Percentiles rank a stretch among this genome's conserved stretches.
Evolutionary conservation across 2,888 invertebrate species (phyloP).

Genomic region (Drosophila ezoana): DNA sequence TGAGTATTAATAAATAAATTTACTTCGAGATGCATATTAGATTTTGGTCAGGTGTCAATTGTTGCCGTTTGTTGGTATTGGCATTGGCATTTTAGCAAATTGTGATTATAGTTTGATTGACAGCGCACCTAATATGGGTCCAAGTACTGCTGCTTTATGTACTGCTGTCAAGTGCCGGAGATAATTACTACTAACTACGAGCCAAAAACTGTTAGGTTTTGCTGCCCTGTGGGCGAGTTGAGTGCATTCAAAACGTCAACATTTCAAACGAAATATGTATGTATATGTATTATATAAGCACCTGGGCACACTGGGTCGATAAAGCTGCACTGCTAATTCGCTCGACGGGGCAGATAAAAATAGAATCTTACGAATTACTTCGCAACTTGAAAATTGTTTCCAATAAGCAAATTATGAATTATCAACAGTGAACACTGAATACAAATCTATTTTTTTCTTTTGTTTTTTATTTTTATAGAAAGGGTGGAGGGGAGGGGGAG

Average conservation of each 20-base stretch:
- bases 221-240: conserved; percentile 38
- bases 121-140: conserved; percentile 62
- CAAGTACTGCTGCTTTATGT: conserved; percentile 1
- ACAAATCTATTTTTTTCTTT: conserved; percentile 39
- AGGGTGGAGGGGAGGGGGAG: too few species aligned
- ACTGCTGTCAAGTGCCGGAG: conserved; percentile 48
- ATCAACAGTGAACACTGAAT: conserved; percentile 53
- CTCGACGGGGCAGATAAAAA: conserved; percentile 45
- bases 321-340: conserved; percentile 51
- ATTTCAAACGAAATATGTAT: conserved; percentile 25
- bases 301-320: conserved; percentile 17
- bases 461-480: conserved; percentile 26
- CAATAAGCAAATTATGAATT: conserved; percentile 68
- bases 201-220: conserved; percentile 30
- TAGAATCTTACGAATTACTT: conserved; percentile 65
- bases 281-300: conserved; percentile 22
- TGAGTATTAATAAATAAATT: not conserved
- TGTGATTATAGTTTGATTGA: conserved; percentile 58
- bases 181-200: conserved; percentile 64
- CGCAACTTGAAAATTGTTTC: conserved; percentile 53
- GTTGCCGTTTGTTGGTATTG: conserved; percentile 9
- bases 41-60: conserved; percentile 23
- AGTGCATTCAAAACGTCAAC: conserved; percentile 60
- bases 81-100: conserved; percentile 33
- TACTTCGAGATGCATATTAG: conserved; percentile 4